These are phyloP conservation scores for Parelbella ahira DNA, from an alignment of 2,888 invertebrate species.

Conservation along the genomic window DNA sequence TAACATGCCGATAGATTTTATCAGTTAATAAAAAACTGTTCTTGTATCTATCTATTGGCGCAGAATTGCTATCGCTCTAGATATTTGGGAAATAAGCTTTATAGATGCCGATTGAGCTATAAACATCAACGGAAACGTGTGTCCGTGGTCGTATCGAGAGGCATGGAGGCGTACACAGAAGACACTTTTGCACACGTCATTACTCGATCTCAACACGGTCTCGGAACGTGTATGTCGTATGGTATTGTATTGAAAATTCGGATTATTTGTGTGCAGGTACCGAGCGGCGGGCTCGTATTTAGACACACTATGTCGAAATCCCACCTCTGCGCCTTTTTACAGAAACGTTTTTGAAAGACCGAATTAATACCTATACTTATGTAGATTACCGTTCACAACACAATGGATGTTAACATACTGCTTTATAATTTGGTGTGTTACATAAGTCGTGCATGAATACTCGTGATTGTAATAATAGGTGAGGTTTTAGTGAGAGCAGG, in stretches of 20 bases:
- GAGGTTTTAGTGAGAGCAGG: slow-evolving; percentile 54
- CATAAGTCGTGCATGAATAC: slow-evolving; percentile 64
- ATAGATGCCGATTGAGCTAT: slow-evolving; percentile 14
- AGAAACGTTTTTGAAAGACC: slow-evolving; percentile 72
- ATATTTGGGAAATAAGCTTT: slow-evolving; percentile 20
- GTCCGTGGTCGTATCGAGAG: slow-evolving; percentile 12
- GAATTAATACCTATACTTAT: slow-evolving; percentile 80
- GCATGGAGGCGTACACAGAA: slow-evolving; percentile 15
- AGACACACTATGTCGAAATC: slow-evolving; percentile 51
- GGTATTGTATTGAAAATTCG: slow-evolving; percentile 64
- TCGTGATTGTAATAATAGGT: slow-evolving; percentile 64
- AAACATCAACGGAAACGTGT: slow-evolving; percentile 24
- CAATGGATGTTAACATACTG: slow-evolving; percentile 72
- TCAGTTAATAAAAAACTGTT: slow-evolving; percentile 37
- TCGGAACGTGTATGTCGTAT: slow-evolving; percentile 34
- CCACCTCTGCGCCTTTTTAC: slow-evolving; percentile 56
- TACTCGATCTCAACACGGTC: slow-evolving; percentile 39
- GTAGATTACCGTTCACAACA: slow-evolving; percentile 69
- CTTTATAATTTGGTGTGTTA: slow-evolving; percentile 69
- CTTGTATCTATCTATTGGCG: slow-evolving; percentile 29
- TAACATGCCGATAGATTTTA: slow-evolving; percentile 39
- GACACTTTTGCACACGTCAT: slow-evolving; percentile 39
- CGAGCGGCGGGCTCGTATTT: slow-evolving; percentile 28
- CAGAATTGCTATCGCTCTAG: slow-evolving; percentile 27
- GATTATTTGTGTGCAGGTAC: slow-evolving; percentile 44